Evolutionary conservation across 1,140 invertebrate genomes (phyloP), one percentile per base, ranked within the genome.

Genomic region (Drosophila nigromelanica): DNA sequence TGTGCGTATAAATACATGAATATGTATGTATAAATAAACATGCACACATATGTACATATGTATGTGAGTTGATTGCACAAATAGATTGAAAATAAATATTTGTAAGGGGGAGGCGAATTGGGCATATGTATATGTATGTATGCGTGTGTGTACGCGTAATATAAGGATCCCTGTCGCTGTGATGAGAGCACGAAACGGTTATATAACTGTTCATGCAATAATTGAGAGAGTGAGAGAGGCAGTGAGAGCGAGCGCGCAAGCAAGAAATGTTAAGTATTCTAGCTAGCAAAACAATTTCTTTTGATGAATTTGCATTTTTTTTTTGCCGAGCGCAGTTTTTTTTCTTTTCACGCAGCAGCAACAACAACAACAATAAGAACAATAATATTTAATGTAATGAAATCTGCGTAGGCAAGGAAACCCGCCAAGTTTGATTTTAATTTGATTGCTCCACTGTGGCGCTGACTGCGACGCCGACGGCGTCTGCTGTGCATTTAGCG

Each of bases 391-490:
- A 80, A 21, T 78, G 75, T 87, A 86, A 75, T 87, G 66, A 78
- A 81, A 81, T 86, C 67, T 74, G 63, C 73, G 75, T 55, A 43
- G 43, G 67, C 79, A 83, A 78, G 89, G 63, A 89, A 87, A 83
- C 83, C 83, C 79, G 83, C 79, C 71, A 87, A 87, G 83, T 89
- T 87, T 77, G 62, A 78, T 76, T 67, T 76, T 76, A 76, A 80
- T 82, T 81, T 87, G 79, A 89, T 89, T 89, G 69, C 79, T 68
- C 48, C 33, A 72, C 39, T 66, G 40, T 33, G 18, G 33, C 50
- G 21, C 18, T 39, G 18, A 8, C 61, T 21, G 42, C 51, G 30
- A 33, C 58, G 37, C 5, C 21, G 35, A 33, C 50, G 54, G 54
- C 39, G 56, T 87, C 82, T 89, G 73, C 62, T 61, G 59, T 66